Base-by-base conservation (phyloP, 2,888 invertebrate species). In the Phyllotreta cruciferae region DNA sequence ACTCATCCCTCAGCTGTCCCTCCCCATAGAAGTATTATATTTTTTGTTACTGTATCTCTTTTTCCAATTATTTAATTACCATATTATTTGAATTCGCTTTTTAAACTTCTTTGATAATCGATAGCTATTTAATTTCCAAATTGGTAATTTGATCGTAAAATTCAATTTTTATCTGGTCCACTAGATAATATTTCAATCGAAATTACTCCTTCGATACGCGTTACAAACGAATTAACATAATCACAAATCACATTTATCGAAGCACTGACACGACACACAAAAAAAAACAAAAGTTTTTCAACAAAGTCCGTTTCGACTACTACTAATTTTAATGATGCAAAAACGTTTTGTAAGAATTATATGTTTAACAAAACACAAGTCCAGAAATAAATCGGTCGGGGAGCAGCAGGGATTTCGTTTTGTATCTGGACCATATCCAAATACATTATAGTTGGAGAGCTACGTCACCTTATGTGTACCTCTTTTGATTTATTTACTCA, bases 361-460 rank as follows among this genome's bases (percentile, higher is more conserved):
- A 70, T 66, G 63, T 64, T 66, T 71, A 74, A 75, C 77, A 74
- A 76, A 74, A 74, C 74, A 76, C 71, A 68, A 64, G 75, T 75
- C 77, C 77, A 76, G 78, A 79, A 80, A 79, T 80, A 80, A 78
- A 74, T 74, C 71, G 75, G 75, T 71, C 72, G 72, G 67, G 66
- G 66, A 67, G 62, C 67, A 71, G 74, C 67, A 71, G 74, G 74
- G 63, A 72, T 74, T 75, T 75, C 72, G 74, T 75, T 71, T 68
- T 70, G 69, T 71, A 70, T 71, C 74, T 78, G 79, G 80, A 77
- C 71, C 70, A 67, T 68, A 63, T 79, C 79, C 79, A 79, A 78
- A 75, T 37, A 47, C 10, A 56, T 47, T 47, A 47, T 47, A 56
- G 56, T 56, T 56, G n/a, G 44, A 45, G 36, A 45, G 56, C 45